Percentiles rank a stretch among this genome's conserved stretches.
Evolutionary conservation across 92 coral and sea anemone genomes (phyloP).

Genomic region (Metridium senile): DNA sequence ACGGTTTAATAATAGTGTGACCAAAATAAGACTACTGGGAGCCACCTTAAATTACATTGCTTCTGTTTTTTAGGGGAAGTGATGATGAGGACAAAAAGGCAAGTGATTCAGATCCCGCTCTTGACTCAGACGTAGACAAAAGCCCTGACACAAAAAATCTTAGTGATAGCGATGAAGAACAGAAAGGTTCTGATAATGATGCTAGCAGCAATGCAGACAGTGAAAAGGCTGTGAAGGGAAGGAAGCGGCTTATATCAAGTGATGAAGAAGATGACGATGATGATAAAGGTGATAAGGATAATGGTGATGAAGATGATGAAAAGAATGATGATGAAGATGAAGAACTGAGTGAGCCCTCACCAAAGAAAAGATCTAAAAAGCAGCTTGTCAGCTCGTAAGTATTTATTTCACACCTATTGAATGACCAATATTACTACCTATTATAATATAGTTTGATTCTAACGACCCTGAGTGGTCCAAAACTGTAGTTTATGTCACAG

Average conservation of each 20-base stretch:
- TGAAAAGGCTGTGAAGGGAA: conserved; percentile 13
- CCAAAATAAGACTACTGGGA: too few relatives aligned
- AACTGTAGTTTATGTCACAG: too few relatives aligned
- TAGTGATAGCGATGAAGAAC: conserved; percentile 35
- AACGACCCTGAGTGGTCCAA: too few relatives aligned
- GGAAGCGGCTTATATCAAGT: conserved; percentile 17
- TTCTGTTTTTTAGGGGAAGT: conserved; percentile 15
- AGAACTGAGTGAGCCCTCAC: conserved; percentile 43
- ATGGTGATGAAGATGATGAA: conserved; percentile 1
- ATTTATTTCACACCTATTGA: too few relatives aligned
- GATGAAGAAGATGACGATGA: conserved; percentile 11
- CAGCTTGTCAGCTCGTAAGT: conserved; percentile 95
- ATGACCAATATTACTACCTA: too few relatives aligned
- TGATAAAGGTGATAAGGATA: not conserved
- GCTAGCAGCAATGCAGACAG: not conserved
- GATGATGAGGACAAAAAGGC: conserved; percentile 57
- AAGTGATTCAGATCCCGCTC: conserved; percentile 21
- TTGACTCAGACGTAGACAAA: conserved; percentile 23
- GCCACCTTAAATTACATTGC: too few relatives aligned
- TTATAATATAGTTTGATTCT: too few relatives aligned
- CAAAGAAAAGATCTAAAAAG: conserved; percentile 71
- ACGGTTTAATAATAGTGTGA: too few relatives aligned
- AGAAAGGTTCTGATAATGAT: conserved; percentile 4
- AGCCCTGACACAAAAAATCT: conserved; percentile 24
- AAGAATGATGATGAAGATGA: conserved; percentile 1